Conservation (phyloP, 2,797 vertebrate species). For the Pseudochaenichthys georgianus region DNA sequence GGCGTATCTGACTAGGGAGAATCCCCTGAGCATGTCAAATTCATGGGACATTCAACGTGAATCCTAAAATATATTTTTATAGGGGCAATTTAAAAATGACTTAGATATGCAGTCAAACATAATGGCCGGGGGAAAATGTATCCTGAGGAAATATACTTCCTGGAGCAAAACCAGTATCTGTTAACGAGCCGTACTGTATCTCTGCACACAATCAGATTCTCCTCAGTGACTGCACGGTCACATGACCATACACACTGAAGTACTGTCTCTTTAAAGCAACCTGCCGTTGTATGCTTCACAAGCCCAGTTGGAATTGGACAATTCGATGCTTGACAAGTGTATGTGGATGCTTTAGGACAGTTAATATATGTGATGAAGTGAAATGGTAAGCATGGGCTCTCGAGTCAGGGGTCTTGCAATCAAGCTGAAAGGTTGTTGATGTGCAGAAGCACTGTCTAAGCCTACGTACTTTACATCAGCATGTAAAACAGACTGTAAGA, state of each 20-base stretch:
- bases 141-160: constrained; percentile 9
- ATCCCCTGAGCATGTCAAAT: background rate
- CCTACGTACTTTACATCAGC: constrained; percentile 15
- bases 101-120: background rate
- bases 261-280: background rate
- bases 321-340: background rate
- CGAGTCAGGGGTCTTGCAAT: constrained; percentile 41
- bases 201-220: constrained; percentile 5
- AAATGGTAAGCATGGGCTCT: background rate
- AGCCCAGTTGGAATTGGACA: background rate
- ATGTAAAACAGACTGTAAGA: constrained; percentile 31
- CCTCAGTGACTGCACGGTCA: constrained; percentile 1
- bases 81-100: constrained; percentile 1
- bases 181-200: background rate
- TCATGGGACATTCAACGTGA: background rate
- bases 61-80: background rate
- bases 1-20: background rate
- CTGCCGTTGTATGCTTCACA: background rate
- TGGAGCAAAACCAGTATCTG: background rate
- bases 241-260: background rate
- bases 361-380: constrained; percentile 19
- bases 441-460: constrained; percentile 5
- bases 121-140: background rate
- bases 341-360: constrained; percentile 17
- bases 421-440: constrained; percentile 52